A percentile compares a stretch with the other conserved stretches of the same genome.
These are phyloP conservation scores for Lepus oiostolus DNA, from an alignment of 2,797 vertebrate species.

Conservation along the genomic window DNA sequence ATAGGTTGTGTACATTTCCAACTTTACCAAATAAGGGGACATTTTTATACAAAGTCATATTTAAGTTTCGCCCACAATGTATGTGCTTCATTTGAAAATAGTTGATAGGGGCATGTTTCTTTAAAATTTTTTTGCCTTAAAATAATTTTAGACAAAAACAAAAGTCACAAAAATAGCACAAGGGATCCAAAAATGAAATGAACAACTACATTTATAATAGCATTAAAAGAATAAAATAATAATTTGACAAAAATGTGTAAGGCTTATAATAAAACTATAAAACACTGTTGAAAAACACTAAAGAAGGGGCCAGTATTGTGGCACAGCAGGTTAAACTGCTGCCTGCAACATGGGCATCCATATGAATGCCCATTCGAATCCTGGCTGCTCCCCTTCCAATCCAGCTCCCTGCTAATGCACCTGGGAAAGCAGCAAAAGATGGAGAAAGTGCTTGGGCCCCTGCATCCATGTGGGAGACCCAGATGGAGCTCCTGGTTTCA, in stretches of 20 bases:
- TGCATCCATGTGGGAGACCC: no score
- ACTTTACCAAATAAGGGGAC: conserved; percentile 19
- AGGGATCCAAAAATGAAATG: conserved; percentile 15
- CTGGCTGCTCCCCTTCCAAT: no score
- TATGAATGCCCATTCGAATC: no score
- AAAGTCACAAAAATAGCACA: not conserved
- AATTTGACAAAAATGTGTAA: conserved; percentile 35
- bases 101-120: conserved; percentile 16
- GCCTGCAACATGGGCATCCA: no score
- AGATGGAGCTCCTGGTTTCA: no score
- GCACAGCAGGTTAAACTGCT: no score
- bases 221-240: not conserved
- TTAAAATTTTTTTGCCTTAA: not conserved
- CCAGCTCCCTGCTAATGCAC: no score
- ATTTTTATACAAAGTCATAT: not conserved
- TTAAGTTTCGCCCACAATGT: not conserved
- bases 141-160: not conserved
- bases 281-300: not conserved
- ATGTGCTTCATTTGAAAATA: conserved; percentile 12
- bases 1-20: not conserved
- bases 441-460: no score
- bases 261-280: conserved; percentile 3
- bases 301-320: no score
- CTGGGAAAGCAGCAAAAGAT: no score
- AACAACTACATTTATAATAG: conserved; percentile 13